phyloP scores from a whole-genome alignment of 2,113 vertebrate species.

The Ascaphus truei region DNA sequence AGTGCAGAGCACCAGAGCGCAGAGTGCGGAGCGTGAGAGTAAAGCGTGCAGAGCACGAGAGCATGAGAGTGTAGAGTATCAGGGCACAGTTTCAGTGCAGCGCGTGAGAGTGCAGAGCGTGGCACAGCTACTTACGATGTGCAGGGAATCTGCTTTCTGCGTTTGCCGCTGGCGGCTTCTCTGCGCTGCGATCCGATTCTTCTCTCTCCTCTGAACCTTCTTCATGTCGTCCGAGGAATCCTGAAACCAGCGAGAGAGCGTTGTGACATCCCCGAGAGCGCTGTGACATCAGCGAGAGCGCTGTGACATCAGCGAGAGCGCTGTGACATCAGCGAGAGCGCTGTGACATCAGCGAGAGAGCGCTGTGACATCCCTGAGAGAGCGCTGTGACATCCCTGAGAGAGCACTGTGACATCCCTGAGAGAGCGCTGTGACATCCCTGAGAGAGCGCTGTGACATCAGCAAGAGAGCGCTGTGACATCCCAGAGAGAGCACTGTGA shows the following conservation, averaged over 20 bases:
- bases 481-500: no score
- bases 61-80: not conserved
- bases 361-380: not conserved
- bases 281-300: not conserved
- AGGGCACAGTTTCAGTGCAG: not conserved
- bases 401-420: no score
- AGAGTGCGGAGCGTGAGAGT: not conserved
- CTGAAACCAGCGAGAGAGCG: conserved; percentile 49
- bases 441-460: no score
- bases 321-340: not conserved
- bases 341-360: not conserved
- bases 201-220: conserved; percentile 91
- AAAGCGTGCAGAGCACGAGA: not conserved
- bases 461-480: not conserved
- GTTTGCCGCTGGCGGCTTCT: conserved; percentile 96
- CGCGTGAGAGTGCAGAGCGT: not conserved
- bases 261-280: not conserved
- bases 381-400: no score
- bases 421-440: no score
- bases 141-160: conserved; percentile 90
- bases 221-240: conserved; percentile 86
- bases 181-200: conserved; percentile 95
- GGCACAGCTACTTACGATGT: conserved; percentile 77
- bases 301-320: not conserved
- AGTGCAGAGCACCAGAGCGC: not conserved